Conservation (phyloP, 1,140 invertebrate species). For the Drosophila paulistorum region DNA sequence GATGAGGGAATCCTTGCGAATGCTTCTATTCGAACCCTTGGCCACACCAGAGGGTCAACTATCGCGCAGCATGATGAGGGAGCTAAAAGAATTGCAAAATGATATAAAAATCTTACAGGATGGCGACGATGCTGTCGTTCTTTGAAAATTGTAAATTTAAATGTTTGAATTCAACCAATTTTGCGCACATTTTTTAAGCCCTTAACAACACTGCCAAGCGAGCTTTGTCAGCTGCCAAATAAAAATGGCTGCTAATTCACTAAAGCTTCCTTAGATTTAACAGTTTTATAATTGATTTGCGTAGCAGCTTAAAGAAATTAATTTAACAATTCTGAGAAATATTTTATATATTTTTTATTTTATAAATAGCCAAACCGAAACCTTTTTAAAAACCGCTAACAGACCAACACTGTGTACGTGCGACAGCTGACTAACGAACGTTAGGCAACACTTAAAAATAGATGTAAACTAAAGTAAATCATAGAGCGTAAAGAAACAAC, state of each 20-base stretch:
- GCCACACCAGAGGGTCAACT: slow-evolving; percentile 89
- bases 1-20: slow-evolving; percentile 86
- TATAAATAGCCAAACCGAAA: too few relatives aligned
- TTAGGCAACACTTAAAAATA: not conserved
- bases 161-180: slow-evolving; percentile 2
- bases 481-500: not conserved
- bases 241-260: too few relatives aligned
- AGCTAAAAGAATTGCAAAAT: slow-evolving; percentile 86
- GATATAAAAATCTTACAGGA: slow-evolving; percentile 83
- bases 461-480: not conserved
- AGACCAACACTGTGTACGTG: not conserved
- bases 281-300: too few relatives aligned
- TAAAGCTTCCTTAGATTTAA: too few relatives aligned
- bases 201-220: too few relatives aligned
- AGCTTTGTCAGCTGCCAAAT: too few relatives aligned
- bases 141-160: slow-evolving; percentile 11
- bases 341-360: too few relatives aligned
- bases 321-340: too few relatives aligned
- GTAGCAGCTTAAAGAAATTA: too few relatives aligned
- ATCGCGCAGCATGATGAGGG: slow-evolving; percentile 86
- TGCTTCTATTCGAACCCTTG: slow-evolving; percentile 88
- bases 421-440: not conserved
- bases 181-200: not conserved
- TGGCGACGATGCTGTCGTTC: slow-evolving; percentile 49
- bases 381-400: not conserved